Percentiles rank a stretch among this genome's conserved stretches.
phyloP scores from a whole-genome alignment of 1,140 invertebrate genomes.

The Psix sp. region DNA sequence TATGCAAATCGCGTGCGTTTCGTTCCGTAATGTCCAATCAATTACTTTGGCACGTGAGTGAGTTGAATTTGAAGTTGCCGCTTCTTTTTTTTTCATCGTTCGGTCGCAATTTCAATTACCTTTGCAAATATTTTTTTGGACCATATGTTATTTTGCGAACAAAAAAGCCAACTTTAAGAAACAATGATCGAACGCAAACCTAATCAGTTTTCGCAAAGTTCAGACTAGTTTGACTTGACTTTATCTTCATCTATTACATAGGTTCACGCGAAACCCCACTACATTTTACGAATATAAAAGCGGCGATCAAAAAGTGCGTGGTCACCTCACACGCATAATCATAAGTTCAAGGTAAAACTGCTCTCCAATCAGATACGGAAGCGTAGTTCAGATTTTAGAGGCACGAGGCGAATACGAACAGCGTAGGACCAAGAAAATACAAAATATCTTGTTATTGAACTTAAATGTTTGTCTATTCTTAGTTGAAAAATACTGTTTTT shows the following conservation, averaged over 20 bases:
- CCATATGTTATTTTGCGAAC: neutral
- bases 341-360: constrained; percentile 50
- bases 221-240: constrained; percentile 20
- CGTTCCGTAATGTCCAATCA: neutral
- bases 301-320: constrained; percentile 45
- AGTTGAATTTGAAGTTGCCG: too few relatives aligned
- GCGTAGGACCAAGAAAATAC: too few relatives aligned
- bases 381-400: constrained; percentile 11
- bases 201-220: constrained; percentile 6
- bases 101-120: neutral
- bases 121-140: too few relatives aligned
- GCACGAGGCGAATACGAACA: neutral
- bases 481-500: too few relatives aligned
- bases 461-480: too few relatives aligned
- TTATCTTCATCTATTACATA: constrained; percentile 52
- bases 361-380: constrained; percentile 41
- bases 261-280: constrained; percentile 35
- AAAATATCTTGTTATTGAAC: too few relatives aligned
- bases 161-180: constrained; percentile 1
- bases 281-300: constrained; percentile 35
- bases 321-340: constrained; percentile 44
- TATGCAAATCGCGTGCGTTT: constrained; percentile 2
- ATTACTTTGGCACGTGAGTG: constrained; percentile 15
- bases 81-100: too few relatives aligned
- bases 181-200: constrained; percentile 14